Conservation (phyloP, 2,888 invertebrate genomes). For the Agrochola macilenta region DNA sequence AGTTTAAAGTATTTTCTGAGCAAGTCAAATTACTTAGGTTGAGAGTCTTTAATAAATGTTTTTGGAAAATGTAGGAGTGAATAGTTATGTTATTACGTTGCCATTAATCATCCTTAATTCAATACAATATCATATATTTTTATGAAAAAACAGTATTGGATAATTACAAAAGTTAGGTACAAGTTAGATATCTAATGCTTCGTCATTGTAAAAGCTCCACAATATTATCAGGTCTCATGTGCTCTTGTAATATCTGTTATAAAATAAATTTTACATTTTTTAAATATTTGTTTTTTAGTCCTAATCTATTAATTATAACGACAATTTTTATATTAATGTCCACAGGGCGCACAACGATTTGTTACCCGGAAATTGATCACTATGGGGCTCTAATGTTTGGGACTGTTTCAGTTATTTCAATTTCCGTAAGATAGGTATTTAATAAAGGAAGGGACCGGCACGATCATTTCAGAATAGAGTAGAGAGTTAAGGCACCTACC, state of each 20-base stretch:
- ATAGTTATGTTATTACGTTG: slow-evolving; percentile 18
- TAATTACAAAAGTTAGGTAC: slow-evolving; percentile 18
- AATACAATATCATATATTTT: not conserved
- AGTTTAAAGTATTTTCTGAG: slow-evolving; percentile 39
- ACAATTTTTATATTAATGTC: slow-evolving; percentile 6
- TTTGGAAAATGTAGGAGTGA: not conserved
- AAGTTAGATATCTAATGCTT: slow-evolving; percentile 1
- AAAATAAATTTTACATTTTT: not conserved
- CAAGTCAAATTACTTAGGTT: slow-evolving; percentile 28
- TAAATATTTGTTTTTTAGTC: too few species aligned
- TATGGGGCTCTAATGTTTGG: slow-evolving; percentile 64
- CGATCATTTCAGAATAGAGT: slow-evolving; percentile 62
- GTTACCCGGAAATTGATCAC: slow-evolving; percentile 72
- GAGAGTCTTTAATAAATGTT: slow-evolving; percentile 10
- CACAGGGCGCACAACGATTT: slow-evolving; percentile 45
- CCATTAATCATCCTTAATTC: not conserved
- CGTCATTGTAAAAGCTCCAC: not conserved
- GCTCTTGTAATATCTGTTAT: not conserved
- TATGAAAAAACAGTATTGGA: not conserved
- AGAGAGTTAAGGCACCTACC: slow-evolving; percentile 17
- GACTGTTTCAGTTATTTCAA: slow-evolving; percentile 77
- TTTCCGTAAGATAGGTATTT: slow-evolving; percentile 77
- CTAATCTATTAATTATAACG: slow-evolving; percentile 22
- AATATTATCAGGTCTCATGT: slow-evolving; percentile 2
- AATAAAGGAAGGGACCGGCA: slow-evolving; percentile 74